Evolutionary conservation across 2,113 vertebrate genomes (phyloP).

Genomic region (Pomatorhinus ruficollis): DNA sequence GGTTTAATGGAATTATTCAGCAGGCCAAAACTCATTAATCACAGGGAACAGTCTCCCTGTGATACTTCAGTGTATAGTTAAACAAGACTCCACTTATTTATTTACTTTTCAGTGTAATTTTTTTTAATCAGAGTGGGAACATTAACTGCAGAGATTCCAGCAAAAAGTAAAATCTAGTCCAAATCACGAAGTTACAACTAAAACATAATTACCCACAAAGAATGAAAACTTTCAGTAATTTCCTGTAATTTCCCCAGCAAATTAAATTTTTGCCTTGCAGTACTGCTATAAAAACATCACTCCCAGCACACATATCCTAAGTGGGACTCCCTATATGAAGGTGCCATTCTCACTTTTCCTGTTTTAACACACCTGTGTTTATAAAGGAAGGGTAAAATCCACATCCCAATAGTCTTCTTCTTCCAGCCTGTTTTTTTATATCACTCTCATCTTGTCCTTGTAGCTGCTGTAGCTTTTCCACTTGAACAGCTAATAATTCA

Average conservation of each 20-base stretch:
- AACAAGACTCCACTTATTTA: neutral
- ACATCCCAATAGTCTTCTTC: neutral
- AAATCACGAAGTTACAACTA: conserved; percentile 5
- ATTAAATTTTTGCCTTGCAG: neutral
- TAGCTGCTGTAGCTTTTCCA: neutral
- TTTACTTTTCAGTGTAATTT: neutral
- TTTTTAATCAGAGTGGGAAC: neutral
- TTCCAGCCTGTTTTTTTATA: neutral
- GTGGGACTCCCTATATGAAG: neutral
- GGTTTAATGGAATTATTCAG: conserved; percentile 32
- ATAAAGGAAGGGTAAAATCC: neutral
- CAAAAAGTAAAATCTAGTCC: neutral
- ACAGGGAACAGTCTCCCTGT: neutral
- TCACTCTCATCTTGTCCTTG: neutral
- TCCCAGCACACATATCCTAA: neutral
- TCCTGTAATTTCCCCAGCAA: neutral
- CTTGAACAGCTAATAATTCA: neutral
- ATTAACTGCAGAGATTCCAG: neutral
- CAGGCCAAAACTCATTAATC: conserved; percentile 46
- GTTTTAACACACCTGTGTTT: neutral
- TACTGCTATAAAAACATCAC: neutral
- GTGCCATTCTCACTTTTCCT: neutral
- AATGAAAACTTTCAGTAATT: neutral
- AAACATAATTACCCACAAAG: neutral
- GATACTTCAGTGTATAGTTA: neutral